Base-by-base conservation (phyloP, 2,888 invertebrate species). In the Tinea trinotella region DNA sequence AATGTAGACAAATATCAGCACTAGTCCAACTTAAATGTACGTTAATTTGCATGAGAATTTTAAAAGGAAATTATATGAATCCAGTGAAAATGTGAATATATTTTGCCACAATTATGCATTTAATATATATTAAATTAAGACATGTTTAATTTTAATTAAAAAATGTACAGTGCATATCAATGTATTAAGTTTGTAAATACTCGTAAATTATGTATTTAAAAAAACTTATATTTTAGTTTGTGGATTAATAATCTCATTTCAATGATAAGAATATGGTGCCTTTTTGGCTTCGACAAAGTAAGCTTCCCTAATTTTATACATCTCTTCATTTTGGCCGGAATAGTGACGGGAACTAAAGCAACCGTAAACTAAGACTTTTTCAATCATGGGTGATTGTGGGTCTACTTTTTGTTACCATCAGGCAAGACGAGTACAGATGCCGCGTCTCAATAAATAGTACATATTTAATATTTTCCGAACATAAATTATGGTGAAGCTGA, bases 111-210 rank as follows among this genome's bases (percentile, higher is more conserved):
- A 40, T 40, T 40, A 13, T 40, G 40, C 40, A 40, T 40, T 40
- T 40, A 40, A 40, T 40, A 40, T 40, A 15, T 40, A 40, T 30
- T 22, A 22, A 22, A 35, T 4, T 35, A 35, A 35, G 35, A 35
- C 4, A 35, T 35, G 5, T 7, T 40, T 40, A 40, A 40, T 40
- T 15, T 40, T 40, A 15, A 35, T 35, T 35, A 12, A 12, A 13
- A 40, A 40, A 13, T 40, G 40, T 40, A 40, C 40, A 40, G 46
- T 12, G 17, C 46, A 46, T 46, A 46, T 46, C 46, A 46, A 46
- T 6, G 40, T 40, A 12, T 13, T 3, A 9, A 46, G 18, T 19
- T 19, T 19, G 46, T 46, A 46, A 46, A 19, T 46, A 36, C 36
- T 36, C 36, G 4, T 24, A 24, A 24, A 24, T 36, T 36, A 46